These are phyloP conservation scores for Anaspis maculata DNA, from an alignment of 2,888 invertebrate species.

Conservation along the genomic window DNA sequence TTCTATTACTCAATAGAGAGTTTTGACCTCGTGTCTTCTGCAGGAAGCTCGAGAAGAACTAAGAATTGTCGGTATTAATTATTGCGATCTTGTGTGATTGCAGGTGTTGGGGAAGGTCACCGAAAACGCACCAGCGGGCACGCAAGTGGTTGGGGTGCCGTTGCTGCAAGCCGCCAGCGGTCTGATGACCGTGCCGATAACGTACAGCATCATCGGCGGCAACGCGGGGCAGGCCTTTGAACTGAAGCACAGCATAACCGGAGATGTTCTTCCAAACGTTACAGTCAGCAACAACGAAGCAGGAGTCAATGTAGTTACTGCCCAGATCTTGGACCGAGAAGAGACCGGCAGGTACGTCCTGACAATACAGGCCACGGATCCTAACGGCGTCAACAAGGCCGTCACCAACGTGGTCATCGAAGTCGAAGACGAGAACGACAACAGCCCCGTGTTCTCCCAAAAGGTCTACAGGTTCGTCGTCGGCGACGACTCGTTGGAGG, in stretches of 20 bases:
- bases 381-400: constrained; percentile 71
- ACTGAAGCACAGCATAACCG: constrained; percentile 52
- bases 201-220: constrained; percentile 72
- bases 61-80: too few relatives aligned
- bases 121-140: constrained; percentile 70
- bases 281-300: constrained; percentile 46
- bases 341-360: constrained; percentile 61
- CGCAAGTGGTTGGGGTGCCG: constrained; percentile 62
- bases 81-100: too few relatives aligned
- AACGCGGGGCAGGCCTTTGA: constrained; percentile 68
- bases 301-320: constrained; percentile 68
- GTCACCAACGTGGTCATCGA: constrained; percentile 68
- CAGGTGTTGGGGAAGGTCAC: constrained; percentile 61
- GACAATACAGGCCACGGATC: constrained; percentile 71
- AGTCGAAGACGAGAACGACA: constrained; percentile 85
- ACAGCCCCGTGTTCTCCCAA: constrained; percentile 76
- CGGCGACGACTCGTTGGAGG: constrained; percentile 51
- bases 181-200: constrained; percentile 58
- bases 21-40: too few relatives aligned
- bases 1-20: too few relatives aligned
- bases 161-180: constrained; percentile 64
- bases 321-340: constrained; percentile 72
- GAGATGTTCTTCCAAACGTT: constrained; percentile 42
- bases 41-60: too few relatives aligned
- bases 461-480: constrained; percentile 70